phyloP scores from a whole-genome alignment of 1,140 invertebrate species.

The Capitella teleta region DNA sequence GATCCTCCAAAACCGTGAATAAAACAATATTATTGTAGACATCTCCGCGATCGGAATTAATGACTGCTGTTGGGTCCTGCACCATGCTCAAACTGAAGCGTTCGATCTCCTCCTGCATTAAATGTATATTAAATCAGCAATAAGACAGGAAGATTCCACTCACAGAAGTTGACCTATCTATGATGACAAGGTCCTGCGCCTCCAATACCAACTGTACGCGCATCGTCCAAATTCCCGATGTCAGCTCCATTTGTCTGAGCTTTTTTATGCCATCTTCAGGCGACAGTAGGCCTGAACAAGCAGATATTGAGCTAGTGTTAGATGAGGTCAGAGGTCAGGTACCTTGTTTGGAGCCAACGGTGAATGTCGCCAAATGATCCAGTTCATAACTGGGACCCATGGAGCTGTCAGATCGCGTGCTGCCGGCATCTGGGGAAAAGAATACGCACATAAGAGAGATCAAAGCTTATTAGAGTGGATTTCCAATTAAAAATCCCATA shows the following conservation, averaged over 20 bases:
- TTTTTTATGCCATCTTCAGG: constrained; percentile 81
- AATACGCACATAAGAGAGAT: too few relatives aligned
- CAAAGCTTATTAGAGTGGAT: too few relatives aligned
- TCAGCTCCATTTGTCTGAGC: constrained; percentile 89
- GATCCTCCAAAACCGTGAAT: constrained; percentile 64
- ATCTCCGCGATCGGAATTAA: constrained; percentile 89
- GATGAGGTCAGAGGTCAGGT: constrained; percentile 5
- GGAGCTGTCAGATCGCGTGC: too few relatives aligned
- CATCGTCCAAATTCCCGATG: constrained; percentile 97
- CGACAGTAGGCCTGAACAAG: constrained; percentile 54
- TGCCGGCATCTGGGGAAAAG: too few relatives aligned
- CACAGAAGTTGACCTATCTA: constrained; percentile 93
- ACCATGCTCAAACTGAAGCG: constrained; percentile 83
- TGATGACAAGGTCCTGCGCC: constrained; percentile 75
- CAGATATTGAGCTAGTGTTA: constrained; percentile 32
- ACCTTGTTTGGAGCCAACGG: constrained; percentile 52
- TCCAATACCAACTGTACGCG: constrained; percentile 89
- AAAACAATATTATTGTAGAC: constrained; percentile 97
- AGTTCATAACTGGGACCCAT: constrained; percentile 46
- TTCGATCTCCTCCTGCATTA: constrained; percentile 66
- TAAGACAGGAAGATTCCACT: constrained; percentile 30
- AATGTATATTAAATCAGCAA: neutral
- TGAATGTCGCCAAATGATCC: constrained; percentile 96
- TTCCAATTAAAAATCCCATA: too few relatives aligned
- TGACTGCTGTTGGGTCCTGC: constrained; percentile 89